phyloP scores from a whole-genome alignment of 2,888 invertebrate genomes.

The Coelopa pilipes region DNA sequence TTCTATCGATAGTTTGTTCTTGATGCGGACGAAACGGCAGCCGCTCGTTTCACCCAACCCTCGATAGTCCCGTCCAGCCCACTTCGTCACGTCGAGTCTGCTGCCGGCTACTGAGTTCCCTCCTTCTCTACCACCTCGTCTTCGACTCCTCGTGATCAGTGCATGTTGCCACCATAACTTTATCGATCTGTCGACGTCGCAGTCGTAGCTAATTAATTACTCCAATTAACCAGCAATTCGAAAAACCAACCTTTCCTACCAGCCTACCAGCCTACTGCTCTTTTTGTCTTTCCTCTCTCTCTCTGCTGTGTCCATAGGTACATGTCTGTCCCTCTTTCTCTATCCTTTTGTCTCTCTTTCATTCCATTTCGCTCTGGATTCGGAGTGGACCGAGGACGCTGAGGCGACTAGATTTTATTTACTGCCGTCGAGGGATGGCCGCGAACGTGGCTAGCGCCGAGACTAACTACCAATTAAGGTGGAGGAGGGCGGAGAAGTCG shows the following conservation, averaged over 20 bases:
- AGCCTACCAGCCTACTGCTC: slow-evolving; percentile 23
- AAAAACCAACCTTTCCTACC: slow-evolving; percentile 25
- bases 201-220: slow-evolving; percentile 33
- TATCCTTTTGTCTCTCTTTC: too few species aligned
- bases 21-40: neutral
- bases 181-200: slow-evolving; percentile 27
- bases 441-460: neutral
- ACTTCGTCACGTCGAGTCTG: neutral
- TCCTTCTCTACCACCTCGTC: neutral
- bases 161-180: slow-evolving; percentile 1
- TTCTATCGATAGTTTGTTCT: neutral
- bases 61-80: slow-evolving; percentile 7
- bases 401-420: slow-evolving; percentile 29
- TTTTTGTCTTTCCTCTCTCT: neutral
- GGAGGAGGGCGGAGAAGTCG: neutral
- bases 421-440: slow-evolving; percentile 1
- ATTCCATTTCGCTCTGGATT: too few species aligned
- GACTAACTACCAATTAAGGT: slow-evolving; percentile 10
- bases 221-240: slow-evolving; percentile 32
- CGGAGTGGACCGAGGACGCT: neutral
- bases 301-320: neutral
- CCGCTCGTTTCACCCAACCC: neutral
- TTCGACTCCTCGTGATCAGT: neutral
- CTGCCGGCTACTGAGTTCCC: slow-evolving; percentile 18
- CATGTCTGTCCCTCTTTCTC: too few species aligned